Conservation (phyloP, 2,797 vertebrate species). For the Gymnocypris eckloni region DNA sequence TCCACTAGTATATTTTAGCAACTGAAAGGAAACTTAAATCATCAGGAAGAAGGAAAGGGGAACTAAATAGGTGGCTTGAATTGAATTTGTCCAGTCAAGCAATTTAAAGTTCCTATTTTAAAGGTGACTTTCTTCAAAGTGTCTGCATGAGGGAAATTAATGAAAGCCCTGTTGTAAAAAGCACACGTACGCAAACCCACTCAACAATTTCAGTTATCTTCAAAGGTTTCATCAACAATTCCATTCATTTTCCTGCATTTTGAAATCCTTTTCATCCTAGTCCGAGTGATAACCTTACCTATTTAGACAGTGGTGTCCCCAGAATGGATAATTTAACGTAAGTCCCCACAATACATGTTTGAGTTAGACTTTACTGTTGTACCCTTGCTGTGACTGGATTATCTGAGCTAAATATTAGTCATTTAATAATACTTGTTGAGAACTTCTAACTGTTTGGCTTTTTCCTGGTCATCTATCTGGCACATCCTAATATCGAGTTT, state of each 20-base stretch:
- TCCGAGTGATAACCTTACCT: neutral
- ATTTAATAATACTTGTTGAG: neutral
- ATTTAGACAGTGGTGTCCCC: neutral
- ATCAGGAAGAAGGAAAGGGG: neutral
- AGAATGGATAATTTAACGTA: neutral
- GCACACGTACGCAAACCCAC: neutral
- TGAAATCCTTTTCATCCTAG: neutral
- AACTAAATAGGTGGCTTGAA: neutral
- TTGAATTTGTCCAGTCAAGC: neutral
- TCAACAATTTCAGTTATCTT: neutral
- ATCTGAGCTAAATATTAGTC: neutral
- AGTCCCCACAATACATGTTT: too few species aligned
- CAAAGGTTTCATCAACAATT: neutral
- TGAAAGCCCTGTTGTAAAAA: neutral
- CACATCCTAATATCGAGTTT: neutral
- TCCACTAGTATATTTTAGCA: conserved; percentile 13
- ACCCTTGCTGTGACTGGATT: neutral
- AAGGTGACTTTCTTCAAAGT: neutral
- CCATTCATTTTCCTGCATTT: neutral
- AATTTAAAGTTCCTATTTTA: neutral
- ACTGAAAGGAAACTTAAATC: neutral
- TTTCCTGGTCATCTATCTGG: neutral
- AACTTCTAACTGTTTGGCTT: neutral
- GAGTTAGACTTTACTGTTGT: neutral
- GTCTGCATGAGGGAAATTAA: neutral